Evolutionary conservation across 2,888 invertebrate species (phyloP), one percentile per base, ranked within the genome.

Genomic region (Steinernema carpocapsae): DNA sequence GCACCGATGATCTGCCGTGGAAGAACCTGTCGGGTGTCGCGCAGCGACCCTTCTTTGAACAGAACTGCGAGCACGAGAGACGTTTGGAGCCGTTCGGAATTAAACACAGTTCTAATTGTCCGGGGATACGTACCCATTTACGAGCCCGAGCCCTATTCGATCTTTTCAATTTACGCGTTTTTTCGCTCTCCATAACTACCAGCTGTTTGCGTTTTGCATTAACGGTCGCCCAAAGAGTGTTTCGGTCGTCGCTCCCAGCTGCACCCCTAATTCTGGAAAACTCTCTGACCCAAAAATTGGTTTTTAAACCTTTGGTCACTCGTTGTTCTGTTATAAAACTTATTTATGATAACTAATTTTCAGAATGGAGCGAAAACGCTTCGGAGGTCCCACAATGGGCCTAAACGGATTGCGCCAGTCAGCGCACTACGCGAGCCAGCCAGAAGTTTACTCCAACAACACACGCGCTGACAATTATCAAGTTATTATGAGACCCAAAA

Each of bases 341-440:
- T n/a, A n/a, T n/a, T n/a, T n/a, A n/a, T n/a, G n/a, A n/a, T n/a
- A n/a, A n/a, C n/a, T n/a, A n/a, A n/a, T n/a, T 64, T 64, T 26
- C 64, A 64, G 64, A 64, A 64, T 64, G 64, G 64, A 64, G 19
- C 64, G 64, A 26, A 64, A 64, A 32, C 64, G 64, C 19, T 48
- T 48, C 48, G 19, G n/a, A 4, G 64, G 64, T 32, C 83, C 82
- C 7, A 76, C 79, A 19, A 83, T 83, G 81, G 82, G 83, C 52
- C 74, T 82, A 71, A 82, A 81, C 74, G 82, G 82, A 76, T 81
- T 81, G 70, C 75, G 80, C 46, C 64, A 32, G 2, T 64, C 64
- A 12, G 64, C 64, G 64, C 64, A 29, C 32, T 64, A 32, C 64
- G 32, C 64, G 32, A 64, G 64, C 19, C 64, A 64, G 37, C 64